Evolutionary conservation across 2,113 vertebrate genomes (phyloP).

Genomic region (Oriolus oriolus): DNA sequence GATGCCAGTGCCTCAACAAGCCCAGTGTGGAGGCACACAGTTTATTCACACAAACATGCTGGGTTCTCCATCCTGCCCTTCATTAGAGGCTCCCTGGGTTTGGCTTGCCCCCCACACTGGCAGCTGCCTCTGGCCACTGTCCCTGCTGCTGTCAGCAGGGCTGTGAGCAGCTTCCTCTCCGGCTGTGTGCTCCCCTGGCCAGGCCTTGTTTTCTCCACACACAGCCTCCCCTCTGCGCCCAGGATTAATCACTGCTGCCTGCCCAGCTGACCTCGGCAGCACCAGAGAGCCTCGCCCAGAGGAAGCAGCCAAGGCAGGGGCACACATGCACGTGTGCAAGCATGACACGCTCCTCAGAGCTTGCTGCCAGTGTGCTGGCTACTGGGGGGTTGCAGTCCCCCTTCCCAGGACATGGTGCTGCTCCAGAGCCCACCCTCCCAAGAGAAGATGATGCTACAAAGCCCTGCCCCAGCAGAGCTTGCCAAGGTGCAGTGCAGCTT

Average conservation of each 20-base stretch:
- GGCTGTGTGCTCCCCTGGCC: not conserved
- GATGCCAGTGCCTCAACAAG: not conserved
- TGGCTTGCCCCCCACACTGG: accelerated
- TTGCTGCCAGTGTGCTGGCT: not conserved
- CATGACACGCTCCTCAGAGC: not conserved
- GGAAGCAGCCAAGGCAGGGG: not conserved
- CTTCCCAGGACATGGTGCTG: not conserved
- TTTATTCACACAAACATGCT: not conserved
- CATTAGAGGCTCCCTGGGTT: not conserved
- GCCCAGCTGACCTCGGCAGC: not conserved
- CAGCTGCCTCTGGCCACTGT: not conserved
- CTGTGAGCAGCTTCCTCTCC: conserved; percentile 9
- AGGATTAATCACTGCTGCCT: not conserved
- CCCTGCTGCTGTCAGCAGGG: not conserved
- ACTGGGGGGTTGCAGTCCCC: not conserved
- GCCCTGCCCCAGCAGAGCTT: not conserved
- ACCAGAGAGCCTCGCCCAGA: not conserved
- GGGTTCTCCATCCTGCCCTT: not conserved
- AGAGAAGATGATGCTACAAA: not conserved
- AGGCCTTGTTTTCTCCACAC: not conserved
- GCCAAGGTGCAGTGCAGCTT: not conserved
- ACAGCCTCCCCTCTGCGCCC: not conserved
- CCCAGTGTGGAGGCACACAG: accelerated
- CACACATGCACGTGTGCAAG: accelerated
- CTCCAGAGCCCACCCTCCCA: not conserved